Percentiles rank a stretch among this genome's conserved stretches.
Evolutionary conservation across 2,113 vertebrate species (phyloP).

Genomic region (Dicentrarchus labrax): DNA sequence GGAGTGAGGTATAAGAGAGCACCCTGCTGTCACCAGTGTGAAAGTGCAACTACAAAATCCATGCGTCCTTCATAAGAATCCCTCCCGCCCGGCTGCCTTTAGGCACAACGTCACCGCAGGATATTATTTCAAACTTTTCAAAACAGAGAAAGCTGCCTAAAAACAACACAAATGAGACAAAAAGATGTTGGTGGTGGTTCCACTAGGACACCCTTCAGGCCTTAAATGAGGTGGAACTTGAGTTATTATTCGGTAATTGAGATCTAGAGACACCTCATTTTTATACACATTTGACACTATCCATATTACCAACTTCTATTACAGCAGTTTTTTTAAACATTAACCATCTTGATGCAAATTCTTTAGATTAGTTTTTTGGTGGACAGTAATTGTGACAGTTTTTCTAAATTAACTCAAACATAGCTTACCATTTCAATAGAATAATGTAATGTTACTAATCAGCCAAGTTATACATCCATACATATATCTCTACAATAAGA

Average conservation of each 20-base stretch:
- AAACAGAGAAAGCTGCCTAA: background rate
- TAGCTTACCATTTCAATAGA: background rate
- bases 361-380: background rate
- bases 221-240: background rate
- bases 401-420: background rate
- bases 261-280: background rate
- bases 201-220: background rate
- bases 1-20: slow-evolving; percentile 57
- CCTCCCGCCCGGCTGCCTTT: background rate
- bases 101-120: background rate
- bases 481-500: background rate
- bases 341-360: background rate
- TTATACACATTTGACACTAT: background rate
- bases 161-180: background rate
- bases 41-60: slow-evolving; percentile 34
- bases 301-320: background rate
- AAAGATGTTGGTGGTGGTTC: background rate
- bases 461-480: background rate
- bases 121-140: background rate
- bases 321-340: background rate
- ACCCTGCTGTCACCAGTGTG: slow-evolving; percentile 56
- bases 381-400: background rate
- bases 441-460: background rate
- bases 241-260: background rate
- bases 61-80: background rate